phyloP scores from a whole-genome alignment of 2,797 vertebrate genomes.

The Neoniphon sammara region DNA sequence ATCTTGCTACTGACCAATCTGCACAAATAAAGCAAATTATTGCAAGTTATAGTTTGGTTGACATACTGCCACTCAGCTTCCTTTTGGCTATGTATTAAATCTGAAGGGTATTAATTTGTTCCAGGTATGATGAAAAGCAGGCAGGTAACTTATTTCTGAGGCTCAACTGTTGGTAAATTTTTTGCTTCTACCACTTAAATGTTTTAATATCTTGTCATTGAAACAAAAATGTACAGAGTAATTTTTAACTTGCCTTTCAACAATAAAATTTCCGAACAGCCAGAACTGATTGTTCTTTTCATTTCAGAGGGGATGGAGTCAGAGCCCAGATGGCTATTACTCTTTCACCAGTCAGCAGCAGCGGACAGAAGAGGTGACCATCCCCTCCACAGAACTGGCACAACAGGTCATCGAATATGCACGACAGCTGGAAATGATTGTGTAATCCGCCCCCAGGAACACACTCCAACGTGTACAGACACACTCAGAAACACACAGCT shows the following conservation, averaged over 20 bases:
- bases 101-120: neutral
- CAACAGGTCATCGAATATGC: slow-evolving; percentile 96
- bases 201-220: neutral
- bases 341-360: slow-evolving; percentile 92
- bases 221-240: neutral
- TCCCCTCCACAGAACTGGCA: slow-evolving; percentile 93
- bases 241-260: neutral
- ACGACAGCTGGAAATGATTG: slow-evolving; percentile 97
- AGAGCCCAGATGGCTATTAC: slow-evolving; percentile 89
- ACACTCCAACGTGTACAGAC: slow-evolving; percentile 57
- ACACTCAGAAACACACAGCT: slow-evolving; percentile 46
- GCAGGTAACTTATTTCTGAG: no score
- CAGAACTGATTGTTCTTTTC: slow-evolving; percentile 14
- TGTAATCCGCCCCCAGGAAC: slow-evolving; percentile 82
- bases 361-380: slow-evolving; percentile 91
- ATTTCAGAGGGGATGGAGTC: slow-evolving; percentile 91
- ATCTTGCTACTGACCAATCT: no score
- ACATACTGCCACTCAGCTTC: no score
- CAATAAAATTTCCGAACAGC: neutral
- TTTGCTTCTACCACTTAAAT: neutral
- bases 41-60: no score
- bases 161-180: neutral
- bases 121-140: neutral
- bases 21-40: no score
- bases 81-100: no score